Evolutionary conservation across 2,888 invertebrate species (phyloP).

Genomic region (Epiblema foenella): DNA sequence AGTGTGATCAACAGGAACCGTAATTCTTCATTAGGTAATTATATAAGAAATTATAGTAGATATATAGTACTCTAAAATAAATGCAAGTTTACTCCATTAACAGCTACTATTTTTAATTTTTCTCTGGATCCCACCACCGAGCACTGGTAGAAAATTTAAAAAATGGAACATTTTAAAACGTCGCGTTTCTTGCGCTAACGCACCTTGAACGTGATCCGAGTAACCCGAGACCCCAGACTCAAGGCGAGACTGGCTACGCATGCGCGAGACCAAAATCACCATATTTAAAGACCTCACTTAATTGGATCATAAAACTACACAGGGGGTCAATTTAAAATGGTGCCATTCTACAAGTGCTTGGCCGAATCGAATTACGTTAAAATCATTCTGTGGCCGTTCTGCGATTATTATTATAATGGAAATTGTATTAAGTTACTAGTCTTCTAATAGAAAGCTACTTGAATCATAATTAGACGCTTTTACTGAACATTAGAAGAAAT

Average conservation of each 20-base stretch:
- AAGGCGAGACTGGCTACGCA: constrained; percentile 75
- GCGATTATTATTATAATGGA: constrained; percentile 75
- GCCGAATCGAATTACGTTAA: constrained; percentile 81
- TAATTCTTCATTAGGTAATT: not conserved
- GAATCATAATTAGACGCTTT: not conserved
- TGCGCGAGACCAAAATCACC: constrained; percentile 64
- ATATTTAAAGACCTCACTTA: constrained; percentile 63
- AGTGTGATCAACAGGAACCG: not conserved
- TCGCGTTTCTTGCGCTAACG: constrained; percentile 66
- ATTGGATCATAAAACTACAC: constrained; percentile 46
- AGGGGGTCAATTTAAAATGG: constrained; percentile 66
- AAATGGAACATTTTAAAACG: constrained; percentile 57
- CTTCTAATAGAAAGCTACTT: constrained; percentile 53
- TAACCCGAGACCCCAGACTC: constrained; percentile 78
- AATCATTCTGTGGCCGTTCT: constrained; percentile 80
- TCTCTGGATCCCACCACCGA: not conserved
- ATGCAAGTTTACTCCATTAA: not conserved
- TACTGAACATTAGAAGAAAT: not conserved
- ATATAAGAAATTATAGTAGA: no score
- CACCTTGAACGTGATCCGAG: constrained; percentile 83
- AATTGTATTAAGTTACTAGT: constrained; percentile 71
- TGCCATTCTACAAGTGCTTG: constrained; percentile 72
- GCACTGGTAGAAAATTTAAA: not conserved
- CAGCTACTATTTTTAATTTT: not conserved
- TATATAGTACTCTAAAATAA: no score